Evolutionary conservation across 2,797 vertebrate genomes (phyloP).

Genomic region (Gobio occitaniae): DNA sequence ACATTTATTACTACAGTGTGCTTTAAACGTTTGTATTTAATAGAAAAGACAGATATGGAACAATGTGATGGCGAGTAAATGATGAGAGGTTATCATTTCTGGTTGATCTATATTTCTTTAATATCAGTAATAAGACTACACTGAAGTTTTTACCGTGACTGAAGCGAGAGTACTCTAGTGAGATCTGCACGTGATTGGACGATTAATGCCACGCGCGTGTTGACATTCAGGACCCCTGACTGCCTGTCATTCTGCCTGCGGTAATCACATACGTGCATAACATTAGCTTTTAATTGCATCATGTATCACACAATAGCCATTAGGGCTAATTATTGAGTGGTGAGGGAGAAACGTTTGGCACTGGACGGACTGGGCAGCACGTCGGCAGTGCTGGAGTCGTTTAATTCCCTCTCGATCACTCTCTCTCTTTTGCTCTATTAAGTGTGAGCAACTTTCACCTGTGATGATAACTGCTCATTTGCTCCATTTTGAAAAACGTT

Average conservation of each 20-base stretch:
- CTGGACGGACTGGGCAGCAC: constrained; percentile 53
- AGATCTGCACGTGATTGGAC: constrained; percentile 63
- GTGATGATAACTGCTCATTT: neutral
- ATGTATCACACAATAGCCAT: constrained; percentile 85
- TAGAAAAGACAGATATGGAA: neutral
- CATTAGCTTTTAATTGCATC: constrained; percentile 84
- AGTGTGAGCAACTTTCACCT: neutral
- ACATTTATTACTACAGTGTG: neutral
- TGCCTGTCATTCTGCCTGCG: constrained; percentile 72
- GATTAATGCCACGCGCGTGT: constrained; percentile 45
- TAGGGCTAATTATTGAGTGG: constrained; percentile 83
- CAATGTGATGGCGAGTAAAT: neutral
- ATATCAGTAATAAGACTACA: neutral
- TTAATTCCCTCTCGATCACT: neutral
- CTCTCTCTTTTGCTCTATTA: constrained; percentile 1
- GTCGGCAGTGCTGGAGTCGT: constrained; percentile 35
- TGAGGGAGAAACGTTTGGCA: constrained; percentile 78
- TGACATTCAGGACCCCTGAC: constrained; percentile 48
- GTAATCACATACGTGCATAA: constrained; percentile 77
- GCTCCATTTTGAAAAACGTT: neutral
- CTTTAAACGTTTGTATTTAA: neutral
- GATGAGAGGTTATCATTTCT: no score
- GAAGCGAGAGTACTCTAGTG: constrained; percentile 57
- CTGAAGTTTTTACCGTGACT: constrained; percentile 39
- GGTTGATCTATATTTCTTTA: neutral